These are phyloP conservation scores for Ips typographus DNA, from an alignment of 1,140 invertebrate genomes.

Conservation along the genomic window DNA sequence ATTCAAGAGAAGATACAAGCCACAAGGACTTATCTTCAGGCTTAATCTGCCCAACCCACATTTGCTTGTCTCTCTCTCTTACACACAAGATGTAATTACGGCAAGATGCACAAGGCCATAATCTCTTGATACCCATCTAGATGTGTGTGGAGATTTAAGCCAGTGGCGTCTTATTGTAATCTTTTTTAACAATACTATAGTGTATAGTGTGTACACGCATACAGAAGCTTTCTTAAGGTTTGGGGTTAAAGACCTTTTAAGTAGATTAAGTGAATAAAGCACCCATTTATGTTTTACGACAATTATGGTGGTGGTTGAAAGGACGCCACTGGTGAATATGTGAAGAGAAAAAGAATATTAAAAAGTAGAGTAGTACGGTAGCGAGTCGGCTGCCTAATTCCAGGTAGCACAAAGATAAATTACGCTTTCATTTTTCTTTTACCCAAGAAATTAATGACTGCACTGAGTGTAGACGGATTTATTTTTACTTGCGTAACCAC, in stretches of 20 bases:
- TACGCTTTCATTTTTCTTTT: slow-evolving; percentile 16
- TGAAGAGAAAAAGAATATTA: slow-evolving; percentile 1
- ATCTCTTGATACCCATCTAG: background rate
- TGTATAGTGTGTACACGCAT: background rate
- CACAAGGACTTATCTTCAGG: slow-evolving; percentile 10
- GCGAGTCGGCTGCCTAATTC: slow-evolving; percentile 20
- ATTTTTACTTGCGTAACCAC: no score
- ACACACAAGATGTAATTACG: slow-evolving; percentile 8
- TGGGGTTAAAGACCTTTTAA: background rate
- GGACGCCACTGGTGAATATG: slow-evolving; percentile 13
- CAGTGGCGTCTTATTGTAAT: background rate
- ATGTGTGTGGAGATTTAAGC: background rate
- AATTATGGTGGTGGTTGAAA: no score
- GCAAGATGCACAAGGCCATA: slow-evolving; percentile 9
- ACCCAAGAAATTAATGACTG: no score
- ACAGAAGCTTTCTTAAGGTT: background rate
- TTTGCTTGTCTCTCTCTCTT: background rate
- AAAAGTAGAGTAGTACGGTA: slow-evolving; percentile 20
- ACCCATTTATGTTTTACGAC: no score
- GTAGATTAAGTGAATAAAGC: background rate
- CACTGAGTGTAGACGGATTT: no score
- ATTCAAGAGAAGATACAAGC: slow-evolving; percentile 16
- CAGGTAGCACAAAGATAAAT: slow-evolving; percentile 26
- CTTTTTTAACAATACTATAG: background rate
- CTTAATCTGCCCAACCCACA: slow-evolving; percentile 16